These are phyloP conservation scores for Gobionotothen gibberifrons DNA, from an alignment of 2,797 vertebrate genomes.

Conservation along the genomic window DNA sequence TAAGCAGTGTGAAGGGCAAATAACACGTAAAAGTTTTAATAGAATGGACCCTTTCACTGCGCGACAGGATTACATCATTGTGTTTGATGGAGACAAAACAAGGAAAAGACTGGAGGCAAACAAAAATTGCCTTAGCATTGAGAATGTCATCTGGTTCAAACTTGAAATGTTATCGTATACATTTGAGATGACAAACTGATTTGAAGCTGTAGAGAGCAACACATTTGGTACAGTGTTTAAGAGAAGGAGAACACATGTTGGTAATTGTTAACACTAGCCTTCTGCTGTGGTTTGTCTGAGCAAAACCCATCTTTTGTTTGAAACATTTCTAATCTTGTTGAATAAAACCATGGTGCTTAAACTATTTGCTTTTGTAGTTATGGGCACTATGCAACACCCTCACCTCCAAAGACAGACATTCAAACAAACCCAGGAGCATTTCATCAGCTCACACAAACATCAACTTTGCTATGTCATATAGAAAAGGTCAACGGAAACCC, in stretches of 20 bases:
- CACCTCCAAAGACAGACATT: constrained; percentile 13
- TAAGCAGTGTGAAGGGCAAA: not conserved
- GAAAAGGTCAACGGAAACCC: constrained; percentile 34
- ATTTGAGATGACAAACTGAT: too few species aligned
- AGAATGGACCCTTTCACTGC: too few species aligned
- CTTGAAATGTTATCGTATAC: too few species aligned
- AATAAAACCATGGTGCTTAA: not conserved
- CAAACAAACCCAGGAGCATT: constrained; percentile 24
- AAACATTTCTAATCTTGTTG: not conserved
- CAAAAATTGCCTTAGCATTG: too few species aligned
- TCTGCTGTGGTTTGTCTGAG: not conserved
- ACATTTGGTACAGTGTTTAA: too few species aligned
- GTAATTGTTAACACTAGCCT: not conserved
- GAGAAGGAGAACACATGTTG: too few species aligned
- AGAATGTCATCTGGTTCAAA: too few species aligned
- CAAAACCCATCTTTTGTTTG: not conserved
- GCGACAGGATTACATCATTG: too few species aligned
- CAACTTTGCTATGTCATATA: constrained; percentile 20
- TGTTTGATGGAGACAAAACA: too few species aligned
- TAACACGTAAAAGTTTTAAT: not conserved
- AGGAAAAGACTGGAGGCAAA: not conserved
- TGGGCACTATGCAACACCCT: not conserved
- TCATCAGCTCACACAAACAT: constrained; percentile 51
- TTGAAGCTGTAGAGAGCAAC: too few species aligned
- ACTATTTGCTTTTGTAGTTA: not conserved